phyloP scores from a whole-genome alignment of 2,888 invertebrate genomes.

The Scotopteryx bipunctaria region DNA sequence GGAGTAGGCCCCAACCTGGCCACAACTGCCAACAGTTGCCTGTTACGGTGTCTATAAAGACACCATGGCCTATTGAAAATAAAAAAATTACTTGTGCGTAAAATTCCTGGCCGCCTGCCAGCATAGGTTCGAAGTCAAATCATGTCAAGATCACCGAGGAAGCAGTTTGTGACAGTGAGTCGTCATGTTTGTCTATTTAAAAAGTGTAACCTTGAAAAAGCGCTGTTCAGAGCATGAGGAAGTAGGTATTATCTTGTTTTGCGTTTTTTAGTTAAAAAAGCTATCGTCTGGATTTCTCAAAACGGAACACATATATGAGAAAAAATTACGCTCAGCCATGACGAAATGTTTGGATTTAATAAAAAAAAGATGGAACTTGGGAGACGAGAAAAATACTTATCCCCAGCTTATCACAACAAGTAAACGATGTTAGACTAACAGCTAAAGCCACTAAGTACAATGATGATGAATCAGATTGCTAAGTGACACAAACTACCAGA shows the following conservation, averaged over 20 bases:
- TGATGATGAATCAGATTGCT: conserved; percentile 6
- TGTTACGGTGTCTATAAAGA: conserved; percentile 32
- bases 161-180: conserved; percentile 11
- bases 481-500: conserved; percentile 11
- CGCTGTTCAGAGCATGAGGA: too few relatives aligned
- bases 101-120: conserved; percentile 29
- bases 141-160: conserved; percentile 24
- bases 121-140: conserved; percentile 17
- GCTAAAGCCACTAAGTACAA: not conserved
- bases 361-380: too few relatives aligned
- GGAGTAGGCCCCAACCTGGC: too few relatives aligned
- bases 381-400: too few relatives aligned
- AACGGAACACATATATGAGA: too few relatives aligned
- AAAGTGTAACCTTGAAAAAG: conserved; percentile 11
- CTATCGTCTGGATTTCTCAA: too few relatives aligned
- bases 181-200: conserved; percentile 17
- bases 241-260: too few relatives aligned
- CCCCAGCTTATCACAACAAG: too few relatives aligned
- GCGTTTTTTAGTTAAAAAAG: too few relatives aligned
- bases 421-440: not conserved
- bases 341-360: too few relatives aligned
- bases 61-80: conserved; percentile 29
- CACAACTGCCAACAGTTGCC: conserved; percentile 42
- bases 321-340: too few relatives aligned
- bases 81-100: conserved; percentile 31